Evolutionary conservation across 1,140 invertebrate species (phyloP), one percentile per base, ranked within the genome.

Genomic region (Pristionchus pacificus): DNA sequence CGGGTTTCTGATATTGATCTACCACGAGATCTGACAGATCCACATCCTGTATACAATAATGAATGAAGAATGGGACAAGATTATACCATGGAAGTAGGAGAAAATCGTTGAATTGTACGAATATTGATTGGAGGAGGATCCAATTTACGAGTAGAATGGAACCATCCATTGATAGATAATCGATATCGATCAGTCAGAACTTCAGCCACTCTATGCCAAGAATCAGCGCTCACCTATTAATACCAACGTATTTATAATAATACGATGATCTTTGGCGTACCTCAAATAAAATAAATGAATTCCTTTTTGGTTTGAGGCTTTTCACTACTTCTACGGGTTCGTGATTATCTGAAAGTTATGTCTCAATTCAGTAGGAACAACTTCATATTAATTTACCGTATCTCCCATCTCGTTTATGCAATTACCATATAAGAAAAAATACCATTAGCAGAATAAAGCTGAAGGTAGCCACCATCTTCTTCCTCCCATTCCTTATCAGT

Each of bases 81-180:
- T 10, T 49, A 19, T 10, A 49, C 38, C 6, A 49, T 10, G 6
- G 38, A 19, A 10, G 38, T 10, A 10, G 38, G 38, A 19, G 19
- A 10, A 10, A 19, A 49, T 49, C 38, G 38, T 10, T 6, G 38
- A 10, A 49, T 49, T 19, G 6, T 6, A 49, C 6, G 38, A 49
- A 19, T 49, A 10, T 49, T 49, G 6, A 49, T 19, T 6, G 19
- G 6, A 10, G 38, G 38, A 19, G 38, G 19, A 49, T 72, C 32
- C 3, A 72, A 25, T 1, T 59, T 63, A n/a, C 70, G 59, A 1
- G 30, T 25, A 14, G 71, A 73, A 38, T 73, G 71, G 57, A 73
- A 73, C 71, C 71, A 73, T 15, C 71, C 71, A 32, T 73, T 73
- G 59, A 73, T 64, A 2, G 71, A 73, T 1, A 73, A 60, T 30